Base-by-base conservation (phyloP, 2,113 vertebrate species). In the Columba livia region DNA sequence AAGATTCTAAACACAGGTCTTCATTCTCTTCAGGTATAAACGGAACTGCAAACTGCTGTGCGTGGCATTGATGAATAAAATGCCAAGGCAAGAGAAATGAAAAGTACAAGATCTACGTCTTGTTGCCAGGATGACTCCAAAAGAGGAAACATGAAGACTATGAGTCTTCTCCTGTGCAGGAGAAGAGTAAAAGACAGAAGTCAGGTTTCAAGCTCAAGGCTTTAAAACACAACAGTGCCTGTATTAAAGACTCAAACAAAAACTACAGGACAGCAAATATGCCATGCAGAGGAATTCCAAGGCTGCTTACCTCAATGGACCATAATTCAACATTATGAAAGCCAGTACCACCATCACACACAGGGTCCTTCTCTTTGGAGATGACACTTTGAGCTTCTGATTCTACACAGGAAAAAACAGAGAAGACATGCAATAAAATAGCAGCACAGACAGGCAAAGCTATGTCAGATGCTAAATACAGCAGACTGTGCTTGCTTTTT, bases 301-400 rank as follows among this genome's bases (percentile, higher is more conserved):
- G 25, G 40, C 21, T 62, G 10, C 98, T 98, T 97, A 99, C 99
- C 98, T 99, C 92, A 98, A 65, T 18, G 99, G 98, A 78, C 98
- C 98, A 28, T 98, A 98, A 78, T 98, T 99, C 61, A 99, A 91
- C 72, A 99, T 73, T 31, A 99, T 83, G 84, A 99, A 99, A 62
- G 98, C 98, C 97, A 99, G 48, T 62, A 99, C 96, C 85, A 98
- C 98, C 99, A 99, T 99, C 89, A 99, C 98, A 95, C 99, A 99
- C 64, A 99, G 89, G 2, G 98, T 98, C 97, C 98, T 98, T 87
- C 98, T 98, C 97, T 99, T 99, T 4, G 99, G 98, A 81, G 98
- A 98, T 7, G 98, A 98, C 17, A 98, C 92, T 97, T 98, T 99
- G 34, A 99, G 98, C 34, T 97, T 97, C 56, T 98, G 98, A 91